These are phyloP conservation scores for Drosophila siamana DNA, from an alignment of 2,888 invertebrate genomes.

Conservation along the genomic window DNA sequence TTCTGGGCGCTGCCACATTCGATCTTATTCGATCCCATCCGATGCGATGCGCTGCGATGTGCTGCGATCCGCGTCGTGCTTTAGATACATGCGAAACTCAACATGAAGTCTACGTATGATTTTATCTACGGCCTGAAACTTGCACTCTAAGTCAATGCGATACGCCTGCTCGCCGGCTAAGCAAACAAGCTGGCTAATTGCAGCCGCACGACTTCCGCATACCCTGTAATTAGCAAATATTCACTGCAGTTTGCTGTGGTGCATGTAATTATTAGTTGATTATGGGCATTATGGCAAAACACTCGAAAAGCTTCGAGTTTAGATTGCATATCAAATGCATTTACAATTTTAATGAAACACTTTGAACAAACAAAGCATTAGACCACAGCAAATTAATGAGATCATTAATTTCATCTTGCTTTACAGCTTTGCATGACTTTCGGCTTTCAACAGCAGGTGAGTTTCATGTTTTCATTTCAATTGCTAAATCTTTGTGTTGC, in stretches of 20 bases:
- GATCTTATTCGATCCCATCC: conserved; percentile 19
- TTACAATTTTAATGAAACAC: no score
- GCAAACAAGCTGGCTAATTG: conserved; percentile 14
- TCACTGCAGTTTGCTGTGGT: neutral
- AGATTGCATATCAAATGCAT: neutral
- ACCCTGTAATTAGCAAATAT: conserved; percentile 25
- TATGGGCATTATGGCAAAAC: neutral
- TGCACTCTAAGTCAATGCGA: conserved; percentile 15
- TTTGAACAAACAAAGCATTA: no score
- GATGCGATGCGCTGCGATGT: conserved; percentile 6
- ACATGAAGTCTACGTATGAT: conserved; percentile 57
- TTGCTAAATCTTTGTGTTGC: no score
- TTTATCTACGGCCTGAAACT: conserved; percentile 59
- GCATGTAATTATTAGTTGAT: neutral
- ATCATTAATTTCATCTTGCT: no score
- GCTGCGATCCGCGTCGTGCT: conserved; percentile 51
- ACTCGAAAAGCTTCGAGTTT: neutral
- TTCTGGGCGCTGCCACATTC: conserved; percentile 48
- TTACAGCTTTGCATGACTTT: no score
- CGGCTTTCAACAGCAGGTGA: no score
- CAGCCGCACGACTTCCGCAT: neutral
- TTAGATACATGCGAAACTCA: conserved; percentile 43
- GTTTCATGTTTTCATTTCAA: no score
- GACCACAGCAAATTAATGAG: no score
- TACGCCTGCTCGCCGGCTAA: conserved; percentile 23